A percentile compares a stretch with the other conserved stretches of the same genome.
These are phyloP conservation scores for Aselliscus stoliczkanus DNA, from an alignment of 2,797 vertebrate species.

Conservation along the genomic window DNA sequence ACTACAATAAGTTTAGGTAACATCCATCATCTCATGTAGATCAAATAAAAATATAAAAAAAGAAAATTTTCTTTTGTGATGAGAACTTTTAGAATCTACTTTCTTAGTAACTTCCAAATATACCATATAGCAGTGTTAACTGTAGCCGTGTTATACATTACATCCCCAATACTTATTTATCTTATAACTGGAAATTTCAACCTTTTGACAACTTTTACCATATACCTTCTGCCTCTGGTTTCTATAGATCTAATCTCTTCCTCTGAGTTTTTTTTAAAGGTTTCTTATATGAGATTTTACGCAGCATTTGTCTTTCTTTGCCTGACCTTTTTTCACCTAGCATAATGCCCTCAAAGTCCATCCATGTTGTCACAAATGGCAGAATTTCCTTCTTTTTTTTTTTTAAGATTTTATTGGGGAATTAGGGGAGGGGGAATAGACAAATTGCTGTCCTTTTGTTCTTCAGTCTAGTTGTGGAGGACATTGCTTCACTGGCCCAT, in stretches of 20 bases:
- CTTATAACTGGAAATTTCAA: neutral
- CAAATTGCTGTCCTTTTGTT: no score
- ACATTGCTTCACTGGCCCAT: no score
- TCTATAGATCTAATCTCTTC: neutral
- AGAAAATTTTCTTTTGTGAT: neutral
- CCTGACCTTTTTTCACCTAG: neutral
- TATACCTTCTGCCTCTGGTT: neutral
- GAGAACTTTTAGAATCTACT: neutral
- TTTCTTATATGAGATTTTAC: neutral
- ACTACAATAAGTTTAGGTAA: neutral
- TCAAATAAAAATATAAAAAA: neutral
- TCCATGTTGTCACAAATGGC: neutral
- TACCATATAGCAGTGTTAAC: neutral
- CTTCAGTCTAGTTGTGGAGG: no score
- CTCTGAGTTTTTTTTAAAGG: neutral
- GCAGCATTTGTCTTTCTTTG: neutral
- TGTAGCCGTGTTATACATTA: neutral
- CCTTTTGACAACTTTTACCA: neutral
- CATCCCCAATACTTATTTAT: neutral
- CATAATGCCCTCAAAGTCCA: neutral
- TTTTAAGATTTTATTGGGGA: no score
- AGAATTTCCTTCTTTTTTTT: neutral
- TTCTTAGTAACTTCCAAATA: neutral
- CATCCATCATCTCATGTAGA: neutral
- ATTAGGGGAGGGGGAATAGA: no score